A percentile compares a stretch with the other conserved stretches of the same genome.
Conservation (phyloP, 2,888 invertebrate genomes). For the Lottia scabra region DNA sequence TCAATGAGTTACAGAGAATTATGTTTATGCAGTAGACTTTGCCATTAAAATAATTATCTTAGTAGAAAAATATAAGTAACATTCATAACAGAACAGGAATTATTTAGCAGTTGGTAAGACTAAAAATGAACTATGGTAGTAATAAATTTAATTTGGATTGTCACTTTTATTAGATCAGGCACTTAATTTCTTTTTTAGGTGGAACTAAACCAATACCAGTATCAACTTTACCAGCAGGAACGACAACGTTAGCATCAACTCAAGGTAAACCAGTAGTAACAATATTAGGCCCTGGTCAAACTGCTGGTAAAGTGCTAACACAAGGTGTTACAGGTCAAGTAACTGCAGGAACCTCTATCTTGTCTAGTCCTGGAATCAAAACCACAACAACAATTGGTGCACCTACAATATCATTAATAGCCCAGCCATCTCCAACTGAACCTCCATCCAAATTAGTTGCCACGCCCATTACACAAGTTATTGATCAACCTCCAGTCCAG, state of each 20-base stretch:
- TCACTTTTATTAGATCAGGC: too few species aligned
- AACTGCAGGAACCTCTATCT: slow-evolving; percentile 34
- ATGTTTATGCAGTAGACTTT: too few species aligned
- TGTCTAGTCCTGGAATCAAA: slow-evolving; percentile 14
- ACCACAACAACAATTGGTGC: slow-evolving; percentile 8
- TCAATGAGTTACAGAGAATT: too few species aligned
- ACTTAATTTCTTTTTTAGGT: not conserved
- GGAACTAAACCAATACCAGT: slow-evolving; percentile 50
- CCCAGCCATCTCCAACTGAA: slow-evolving; percentile 48
- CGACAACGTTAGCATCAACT: slow-evolving; percentile 33
- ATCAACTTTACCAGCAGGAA: slow-evolving; percentile 39
- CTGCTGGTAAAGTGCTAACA: not conserved
- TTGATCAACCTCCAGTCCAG: slow-evolving; percentile 49
- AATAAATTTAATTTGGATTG: too few species aligned
- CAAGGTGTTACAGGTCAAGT: slow-evolving; percentile 4
- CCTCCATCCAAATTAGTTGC: slow-evolving; percentile 25
- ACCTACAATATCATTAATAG: slow-evolving; percentile 53
- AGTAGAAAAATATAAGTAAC: too few species aligned
- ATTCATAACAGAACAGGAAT: too few species aligned
- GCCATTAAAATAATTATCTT: too few species aligned
- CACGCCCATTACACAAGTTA: slow-evolving; percentile 20
- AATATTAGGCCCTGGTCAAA: slow-evolving; percentile 48
- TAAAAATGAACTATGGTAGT: too few species aligned
- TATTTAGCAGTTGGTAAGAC: too few species aligned
- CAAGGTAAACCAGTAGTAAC: slow-evolving; percentile 52